These are phyloP conservation scores for Pseudorhombus dupliciocellatus DNA, from an alignment of 2,113 vertebrate species.

Conservation along the genomic window DNA sequence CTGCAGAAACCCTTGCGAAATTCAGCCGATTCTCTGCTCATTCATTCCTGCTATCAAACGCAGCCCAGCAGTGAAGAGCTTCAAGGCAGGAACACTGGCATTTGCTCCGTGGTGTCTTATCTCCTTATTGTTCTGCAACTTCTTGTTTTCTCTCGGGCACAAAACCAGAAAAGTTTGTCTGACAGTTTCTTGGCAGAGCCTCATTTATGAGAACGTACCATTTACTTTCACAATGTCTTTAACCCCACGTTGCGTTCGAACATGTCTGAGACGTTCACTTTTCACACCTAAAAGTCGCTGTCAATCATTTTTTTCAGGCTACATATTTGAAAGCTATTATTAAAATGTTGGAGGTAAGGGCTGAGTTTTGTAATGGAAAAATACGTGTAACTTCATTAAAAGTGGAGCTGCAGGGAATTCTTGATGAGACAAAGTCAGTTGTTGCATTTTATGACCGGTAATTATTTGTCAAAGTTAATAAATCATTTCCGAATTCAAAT, in stretches of 20 bases:
- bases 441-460: too few species aligned
- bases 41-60: background rate
- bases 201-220: background rate
- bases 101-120: background rate
- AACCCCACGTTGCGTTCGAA: background rate
- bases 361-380: too few species aligned
- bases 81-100: background rate
- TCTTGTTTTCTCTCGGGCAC: background rate
- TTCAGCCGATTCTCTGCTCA: background rate
- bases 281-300: background rate
- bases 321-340: background rate
- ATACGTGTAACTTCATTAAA: background rate
- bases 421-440: too few species aligned
- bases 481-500: too few species aligned
- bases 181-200: constrained; percentile 28
- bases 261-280: background rate
- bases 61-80: background rate
- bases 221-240: background rate
- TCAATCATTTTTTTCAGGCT: too few species aligned
- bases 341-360: background rate
- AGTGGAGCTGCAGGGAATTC: background rate
- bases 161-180: background rate
- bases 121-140: background rate
- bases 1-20: constrained; percentile 9
- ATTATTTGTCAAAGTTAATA: too few species aligned